Base-by-base conservation (phyloP, 2,113 vertebrate genomes). In the Xenus cinereus region DNA sequence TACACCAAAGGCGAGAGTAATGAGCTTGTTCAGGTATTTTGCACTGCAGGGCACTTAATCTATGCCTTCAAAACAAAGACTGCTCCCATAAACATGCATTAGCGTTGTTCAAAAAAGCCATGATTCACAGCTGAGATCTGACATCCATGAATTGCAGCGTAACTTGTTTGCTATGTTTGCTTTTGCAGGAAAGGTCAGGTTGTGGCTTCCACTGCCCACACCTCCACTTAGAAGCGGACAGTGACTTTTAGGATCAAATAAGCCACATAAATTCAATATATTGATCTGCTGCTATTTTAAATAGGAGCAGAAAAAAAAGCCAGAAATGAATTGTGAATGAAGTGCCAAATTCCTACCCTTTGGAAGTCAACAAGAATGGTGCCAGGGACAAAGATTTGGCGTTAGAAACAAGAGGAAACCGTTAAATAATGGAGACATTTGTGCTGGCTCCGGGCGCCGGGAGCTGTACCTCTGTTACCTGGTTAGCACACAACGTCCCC, bases 351-450 rank as follows among this genome's bases (percentile, higher is more conserved):
- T 68, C 39, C 21, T 35, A 54, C 2, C 24, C 35, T 79, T 43
- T 91, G 78, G 62, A 90, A 95, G 79, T 19, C 88, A 87, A 89
- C 35, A 76, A 80, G 89, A 96, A 66, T 12, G 51, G 66, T 94
- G 79, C 76, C 95, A 94, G 73, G 46, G 79, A 83, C 72, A 90
- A 80, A 60, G 80, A 80, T 24, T 0, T 91, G 79, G 82, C 35
- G 0, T 6, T n/a, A 64, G 46, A 60, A 74, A 30, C 20, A 54
- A 53, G 23, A 89, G 75, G 32, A 79, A 94, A 43, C 28, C 46
- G 62, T 69, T 33, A 39, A 87, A 41, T 22, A 43, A 35, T 1
- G 3, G 43, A 62, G 54, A 8, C 1, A 11, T 1, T 48, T 48
- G 23, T 19, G 80, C 69, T 77, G 75, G 84, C 54, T 63, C 6